Evolutionary conservation across 2,113 vertebrate species (phyloP), one percentile per base, ranked within the genome.

Genomic region (Panthera tigris): DNA sequence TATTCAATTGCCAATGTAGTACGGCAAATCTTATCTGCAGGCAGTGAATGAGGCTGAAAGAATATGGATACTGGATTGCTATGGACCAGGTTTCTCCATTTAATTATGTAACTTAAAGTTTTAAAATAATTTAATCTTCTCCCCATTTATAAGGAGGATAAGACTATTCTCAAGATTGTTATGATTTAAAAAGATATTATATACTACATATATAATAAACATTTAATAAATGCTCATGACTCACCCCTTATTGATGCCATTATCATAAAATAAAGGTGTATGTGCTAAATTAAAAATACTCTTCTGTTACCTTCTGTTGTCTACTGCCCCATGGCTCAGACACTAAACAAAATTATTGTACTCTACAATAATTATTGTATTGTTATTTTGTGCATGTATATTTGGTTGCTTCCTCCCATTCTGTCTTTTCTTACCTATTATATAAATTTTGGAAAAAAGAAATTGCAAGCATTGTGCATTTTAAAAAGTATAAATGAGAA

Each of bases 51-150:
- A 81, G 27, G 12, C 12, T 57, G 69, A 65, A 76, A 52, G 29
- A 45, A 83, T 18, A n/a, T 1, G 8, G 9, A 31, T 45, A n/a
- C 29, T 31, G 18, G 25, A 65, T 76, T 68, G 39, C 7, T 4
- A 57, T 33, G 21, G 41, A 25, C 1, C 21, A 41, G 8, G 10
- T 90, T 10, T 80, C 29, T n/a, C n/a, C n/a, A 31, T 63, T 3
- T 80, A 31, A 69, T 25, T 48, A 36, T 86, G 12, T 84, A 48
- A 27, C 2, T 63, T 78, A 27, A 79, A 45, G 45, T 25, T 33
- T 41, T 86, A 25, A 93, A 66, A 90, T 82, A 71, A 91, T 89
- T 95, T 91, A n/a, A 92, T 52, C 2, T 55, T 79, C 45, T 95
- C n/a, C 29, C 5, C 36, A 78, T 89, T 84, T 73, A 91, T 74